Evolutionary conservation across 2,888 invertebrate species (phyloP).

Genomic region (Poecilus cupreus): DNA sequence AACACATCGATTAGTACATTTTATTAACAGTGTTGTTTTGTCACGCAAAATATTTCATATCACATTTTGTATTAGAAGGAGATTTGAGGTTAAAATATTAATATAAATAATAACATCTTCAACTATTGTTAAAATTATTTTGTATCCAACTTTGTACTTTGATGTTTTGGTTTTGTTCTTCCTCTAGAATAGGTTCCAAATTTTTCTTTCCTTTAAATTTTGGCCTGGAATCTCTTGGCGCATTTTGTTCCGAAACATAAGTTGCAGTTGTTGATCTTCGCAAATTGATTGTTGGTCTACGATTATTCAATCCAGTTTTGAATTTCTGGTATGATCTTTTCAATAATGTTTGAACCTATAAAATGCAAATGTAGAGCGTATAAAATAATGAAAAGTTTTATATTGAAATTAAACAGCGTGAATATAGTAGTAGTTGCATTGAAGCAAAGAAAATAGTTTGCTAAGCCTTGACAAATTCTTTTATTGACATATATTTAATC

Average conservation of each 20-base stretch:
- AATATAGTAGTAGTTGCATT: neutral
- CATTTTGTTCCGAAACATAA: conserved; percentile 27
- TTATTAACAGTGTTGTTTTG: too few species aligned
- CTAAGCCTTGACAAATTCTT: too few species aligned
- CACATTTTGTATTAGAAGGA: neutral
- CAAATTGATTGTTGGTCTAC: conserved; percentile 20
- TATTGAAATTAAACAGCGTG: too few species aligned
- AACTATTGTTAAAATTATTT: conserved; percentile 22
- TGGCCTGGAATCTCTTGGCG: neutral
- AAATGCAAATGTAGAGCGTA: neutral
- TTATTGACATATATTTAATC: neutral
- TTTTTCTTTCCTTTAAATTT: neutral
- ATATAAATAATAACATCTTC: neutral
- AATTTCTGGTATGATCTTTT: neutral
- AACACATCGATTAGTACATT: too few species aligned
- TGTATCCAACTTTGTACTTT: conserved; percentile 36
- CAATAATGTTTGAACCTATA: conserved; percentile 40
- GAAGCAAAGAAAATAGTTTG: too few species aligned
- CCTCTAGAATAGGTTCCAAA: conserved; percentile 31
- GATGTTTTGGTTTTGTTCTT: conserved; percentile 7
- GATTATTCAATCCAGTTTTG: neutral
- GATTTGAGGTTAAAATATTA: too few species aligned
- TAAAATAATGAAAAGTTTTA: too few species aligned
- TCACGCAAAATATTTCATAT: too few species aligned
- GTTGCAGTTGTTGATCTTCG: conserved; percentile 48